Percentiles rank a stretch among this genome's conserved stretches.
phyloP scores from a whole-genome alignment of 2,888 invertebrate genomes.

The Stenotaenia linearis region DNA sequence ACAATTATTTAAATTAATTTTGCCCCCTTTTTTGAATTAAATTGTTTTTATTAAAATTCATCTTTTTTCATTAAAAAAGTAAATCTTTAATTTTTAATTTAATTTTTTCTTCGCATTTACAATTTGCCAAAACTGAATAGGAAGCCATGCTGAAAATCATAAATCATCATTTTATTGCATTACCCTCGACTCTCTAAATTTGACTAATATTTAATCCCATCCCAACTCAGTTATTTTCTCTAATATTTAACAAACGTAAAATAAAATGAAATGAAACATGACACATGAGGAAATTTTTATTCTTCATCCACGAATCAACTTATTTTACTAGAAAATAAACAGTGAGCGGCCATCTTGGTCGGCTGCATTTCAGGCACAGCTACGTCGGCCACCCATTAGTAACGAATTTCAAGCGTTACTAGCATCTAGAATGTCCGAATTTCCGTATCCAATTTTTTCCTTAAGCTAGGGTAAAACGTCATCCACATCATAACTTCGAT shows the following conservation, averaged over 20 bases:
- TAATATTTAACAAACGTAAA: slow-evolving; percentile 8
- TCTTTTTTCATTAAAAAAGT: neutral
- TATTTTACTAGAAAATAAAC: neutral
- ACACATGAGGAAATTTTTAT: neutral
- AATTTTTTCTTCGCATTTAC: neutral
- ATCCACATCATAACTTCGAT: neutral
- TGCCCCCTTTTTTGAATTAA: neutral
- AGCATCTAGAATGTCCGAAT: neutral
- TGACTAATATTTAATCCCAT: slow-evolving; percentile 1
- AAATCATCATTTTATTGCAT: slow-evolving; percentile 17
- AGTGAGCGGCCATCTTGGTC: slow-evolving; percentile 6
- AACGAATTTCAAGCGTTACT: neutral
- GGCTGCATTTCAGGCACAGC: neutral
- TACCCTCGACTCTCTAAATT: slow-evolving; percentile 19
- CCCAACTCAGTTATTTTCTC: neutral
- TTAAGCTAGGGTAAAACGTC: neutral
- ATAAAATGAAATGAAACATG: neutral
- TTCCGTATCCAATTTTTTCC: neutral
- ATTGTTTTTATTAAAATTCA: neutral
- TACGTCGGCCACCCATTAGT: neutral
- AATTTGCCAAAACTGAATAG: neutral
- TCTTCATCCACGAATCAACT: neutral
- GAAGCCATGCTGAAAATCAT: neutral
- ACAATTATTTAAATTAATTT: neutral
- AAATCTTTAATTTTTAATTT: neutral